These are phyloP conservation scores for Tetramorium parvispinum DNA, from an alignment of 1,140 invertebrate species.

Conservation along the genomic window DNA sequence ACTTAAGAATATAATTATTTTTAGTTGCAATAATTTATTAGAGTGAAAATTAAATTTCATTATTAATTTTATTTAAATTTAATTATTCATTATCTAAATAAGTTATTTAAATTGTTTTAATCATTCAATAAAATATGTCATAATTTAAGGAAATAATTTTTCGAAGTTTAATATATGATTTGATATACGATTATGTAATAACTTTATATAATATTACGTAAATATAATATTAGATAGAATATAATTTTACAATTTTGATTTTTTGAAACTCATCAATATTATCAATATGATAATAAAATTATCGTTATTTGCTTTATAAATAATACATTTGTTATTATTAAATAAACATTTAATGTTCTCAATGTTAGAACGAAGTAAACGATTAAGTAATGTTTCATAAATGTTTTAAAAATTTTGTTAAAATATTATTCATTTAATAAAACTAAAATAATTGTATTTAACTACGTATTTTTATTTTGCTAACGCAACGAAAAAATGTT, in stretches of 20 bases:
- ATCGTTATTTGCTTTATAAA: too few relatives aligned
- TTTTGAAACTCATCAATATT: too few relatives aligned
- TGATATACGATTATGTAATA: not conserved
- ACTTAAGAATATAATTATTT: not conserved
- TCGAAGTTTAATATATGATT: not conserved
- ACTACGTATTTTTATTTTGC: too few relatives aligned
- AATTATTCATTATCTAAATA: not conserved
- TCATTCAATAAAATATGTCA: not conserved
- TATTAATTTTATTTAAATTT: too few relatives aligned
- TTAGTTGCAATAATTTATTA: not conserved
- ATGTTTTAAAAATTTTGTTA: not conserved
- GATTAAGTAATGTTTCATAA: not conserved
- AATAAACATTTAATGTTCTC: too few relatives aligned
- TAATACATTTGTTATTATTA: too few relatives aligned
- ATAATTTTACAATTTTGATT: too few relatives aligned
- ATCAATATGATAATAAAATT: too few relatives aligned
- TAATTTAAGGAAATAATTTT: not conserved
- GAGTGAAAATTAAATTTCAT: too few relatives aligned
- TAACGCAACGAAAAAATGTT: too few relatives aligned
- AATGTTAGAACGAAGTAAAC: not conserved
- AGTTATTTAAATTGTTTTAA: not conserved
- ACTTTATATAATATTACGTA: not conserved
- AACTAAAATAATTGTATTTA: not conserved
- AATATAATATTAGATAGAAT: not conserved
- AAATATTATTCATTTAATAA: not conserved